phyloP scores from a whole-genome alignment of 2,888 invertebrate species.

The Cremastinae sp. region DNA sequence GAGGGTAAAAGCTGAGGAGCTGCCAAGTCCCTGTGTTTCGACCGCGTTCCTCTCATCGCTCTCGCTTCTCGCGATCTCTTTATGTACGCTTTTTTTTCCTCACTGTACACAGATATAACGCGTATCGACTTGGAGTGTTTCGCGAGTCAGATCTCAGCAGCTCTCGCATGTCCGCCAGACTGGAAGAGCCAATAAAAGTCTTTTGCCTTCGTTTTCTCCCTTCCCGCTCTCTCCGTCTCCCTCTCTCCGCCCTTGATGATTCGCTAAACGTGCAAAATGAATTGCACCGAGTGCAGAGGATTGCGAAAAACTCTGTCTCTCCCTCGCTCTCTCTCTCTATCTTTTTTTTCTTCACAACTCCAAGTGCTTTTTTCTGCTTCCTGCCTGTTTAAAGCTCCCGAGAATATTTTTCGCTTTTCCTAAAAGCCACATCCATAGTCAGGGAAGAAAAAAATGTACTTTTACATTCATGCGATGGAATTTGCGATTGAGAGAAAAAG shows the following conservation, averaged over 20 bases:
- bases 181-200: conserved; percentile 56
- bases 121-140: conserved; percentile 37
- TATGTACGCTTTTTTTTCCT: conserved; percentile 8
- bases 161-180: conserved; percentile 44
- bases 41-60: conserved; percentile 51
- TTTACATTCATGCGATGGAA: too few relatives aligned
- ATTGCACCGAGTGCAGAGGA: conserved; percentile 32
- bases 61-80: conserved; percentile 26
- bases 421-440: too few relatives aligned
- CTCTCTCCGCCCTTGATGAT: conserved; percentile 29
- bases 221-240: conserved; percentile 15
- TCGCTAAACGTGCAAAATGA: conserved; percentile 50
- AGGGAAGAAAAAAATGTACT: too few relatives aligned
- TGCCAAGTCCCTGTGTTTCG: conserved; percentile 53
- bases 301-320: conserved; percentile 16
- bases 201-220: conserved; percentile 33
- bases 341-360: background rate
- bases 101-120: conserved; percentile 1
- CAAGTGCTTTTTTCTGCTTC: too few relatives aligned
- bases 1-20: conserved; percentile 54
- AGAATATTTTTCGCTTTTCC: too few relatives aligned
- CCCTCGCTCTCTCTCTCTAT: conserved; percentile 12
- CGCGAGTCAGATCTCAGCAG: conserved; percentile 45
- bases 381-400: too few relatives aligned
- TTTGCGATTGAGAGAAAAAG: too few relatives aligned